These are phyloP conservation scores for Apamea crenata DNA, from an alignment of 2,888 invertebrate genomes.

Conservation along the genomic window DNA sequence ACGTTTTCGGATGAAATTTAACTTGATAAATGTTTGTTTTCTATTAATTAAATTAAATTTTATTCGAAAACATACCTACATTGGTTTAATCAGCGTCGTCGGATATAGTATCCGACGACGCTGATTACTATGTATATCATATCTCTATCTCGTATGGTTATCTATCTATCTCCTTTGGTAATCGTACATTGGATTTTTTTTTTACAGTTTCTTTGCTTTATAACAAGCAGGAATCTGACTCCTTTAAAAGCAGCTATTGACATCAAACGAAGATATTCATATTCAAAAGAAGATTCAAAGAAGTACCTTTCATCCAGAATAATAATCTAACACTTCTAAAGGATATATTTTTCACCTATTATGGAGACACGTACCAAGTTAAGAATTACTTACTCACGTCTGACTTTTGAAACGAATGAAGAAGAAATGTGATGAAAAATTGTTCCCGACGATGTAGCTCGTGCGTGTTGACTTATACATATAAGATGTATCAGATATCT, in stretches of 20 bases:
- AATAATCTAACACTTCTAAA: conserved; percentile 1
- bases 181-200: background rate
- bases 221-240: background rate
- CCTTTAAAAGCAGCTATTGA: background rate
- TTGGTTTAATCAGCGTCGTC: too few species aligned
- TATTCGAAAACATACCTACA: too few species aligned
- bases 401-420: conserved; percentile 1
- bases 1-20: too few species aligned
- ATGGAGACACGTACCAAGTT: conserved; percentile 15
- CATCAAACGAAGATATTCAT: background rate
- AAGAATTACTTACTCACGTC: conserved; percentile 27
- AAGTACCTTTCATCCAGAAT: background rate
- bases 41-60: too few species aligned
- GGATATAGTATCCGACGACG: too few species aligned
- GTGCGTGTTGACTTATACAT: background rate
- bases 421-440: conserved; percentile 27
- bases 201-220: background rate
- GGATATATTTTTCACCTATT: conserved; percentile 8
- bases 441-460: conserved; percentile 20
- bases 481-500: background rate
- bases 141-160: too few species aligned
- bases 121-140: too few species aligned
- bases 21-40: too few species aligned
- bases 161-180: too few species aligned
- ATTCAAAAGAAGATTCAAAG: background rate